Base-by-base conservation (phyloP, 2,888 invertebrate species). In the Drosophila recens region DNA sequence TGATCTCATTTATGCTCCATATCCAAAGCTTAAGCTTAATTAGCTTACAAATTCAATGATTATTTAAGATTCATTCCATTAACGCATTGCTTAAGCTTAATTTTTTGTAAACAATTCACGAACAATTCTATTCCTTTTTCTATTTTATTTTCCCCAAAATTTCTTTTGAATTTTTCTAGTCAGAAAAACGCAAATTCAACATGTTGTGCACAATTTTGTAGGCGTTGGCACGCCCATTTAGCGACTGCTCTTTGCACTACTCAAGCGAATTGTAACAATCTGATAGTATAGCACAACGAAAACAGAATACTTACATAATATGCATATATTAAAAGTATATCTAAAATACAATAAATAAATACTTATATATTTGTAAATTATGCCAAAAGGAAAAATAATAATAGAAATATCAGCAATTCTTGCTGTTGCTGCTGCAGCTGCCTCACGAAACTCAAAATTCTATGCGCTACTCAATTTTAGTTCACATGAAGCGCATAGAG, bases 261-360 rank as follows among this genome's bases (percentile, higher is more conserved):
- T 80, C 86, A 83, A 87, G 84, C 72, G 87, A 84, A 89, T 87
- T 82, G 87, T 82, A 72, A 86, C 75, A 85, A 72, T 67, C 76
- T 69, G 51, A 54, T 67, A 67, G 53, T 40, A 46, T 61, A 48
- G 56, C 72, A 84, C 73, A 66, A 78, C 81, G 79, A 80, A 78
- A 64, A 73, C 64, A 52, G 48, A 62, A 58, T 17, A 36, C 23
- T 64, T 42, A 64, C 45, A 43, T 57, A 23, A 23, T 23, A 23
- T 23, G 3, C 23, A 65, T 17, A 17, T 17, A 33, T 33, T 10
- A 15, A 17, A 49, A 20, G 13, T 62, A 43, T 27, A 53, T 48
- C 54, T 38, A 54, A 59, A 45, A 40, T 52, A 53, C 17, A 75
- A 59, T 48, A 23, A 38, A 23, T n/a, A 54, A 30, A 72, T 27